A percentile compares a stretch with the other conserved stretches of the same genome.
Conservation (phyloP, 2,797 vertebrate genomes). For the Leptatherina wallacei region DNA sequence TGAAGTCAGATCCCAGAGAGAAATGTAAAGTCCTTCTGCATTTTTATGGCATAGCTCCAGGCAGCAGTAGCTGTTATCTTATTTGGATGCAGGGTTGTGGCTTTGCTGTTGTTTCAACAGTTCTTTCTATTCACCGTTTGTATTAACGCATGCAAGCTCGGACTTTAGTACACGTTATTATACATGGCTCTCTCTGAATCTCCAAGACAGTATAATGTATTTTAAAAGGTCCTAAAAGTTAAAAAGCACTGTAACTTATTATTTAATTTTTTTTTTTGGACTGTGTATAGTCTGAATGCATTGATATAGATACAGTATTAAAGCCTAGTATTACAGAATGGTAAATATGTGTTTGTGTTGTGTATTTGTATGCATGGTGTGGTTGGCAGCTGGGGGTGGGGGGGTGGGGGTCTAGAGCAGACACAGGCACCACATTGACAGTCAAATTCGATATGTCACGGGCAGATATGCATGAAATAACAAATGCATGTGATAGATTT, state of each 20-base stretch:
- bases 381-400: background rate
- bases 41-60: constrained; percentile 82
- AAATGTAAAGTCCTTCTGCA: constrained; percentile 55
- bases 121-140: constrained; percentile 84
- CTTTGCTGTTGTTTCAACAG: constrained; percentile 56
- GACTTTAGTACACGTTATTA: constrained; percentile 60
- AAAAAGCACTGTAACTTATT: constrained; percentile 53
- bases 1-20: constrained; percentile 55
- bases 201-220: constrained; percentile 32
- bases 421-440: constrained; percentile 77
- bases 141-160: constrained; percentile 90
- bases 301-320: constrained; percentile 51
- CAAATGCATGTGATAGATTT: constrained; percentile 53
- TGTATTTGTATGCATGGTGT: constrained; percentile 26
- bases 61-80: constrained; percentile 85
- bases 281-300: constrained; percentile 46
- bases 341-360: constrained; percentile 27
- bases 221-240: constrained; percentile 32
- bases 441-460: constrained; percentile 48
- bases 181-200: constrained; percentile 49
- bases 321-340: constrained; percentile 59
- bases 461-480: constrained; percentile 52
- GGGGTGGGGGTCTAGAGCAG: constrained; percentile 48
- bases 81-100: constrained; percentile 83
- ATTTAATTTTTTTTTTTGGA: constrained; percentile 17